Evolutionary conservation across 1,140 invertebrate species (phyloP).

Genomic region (Brachionus angularis): DNA sequence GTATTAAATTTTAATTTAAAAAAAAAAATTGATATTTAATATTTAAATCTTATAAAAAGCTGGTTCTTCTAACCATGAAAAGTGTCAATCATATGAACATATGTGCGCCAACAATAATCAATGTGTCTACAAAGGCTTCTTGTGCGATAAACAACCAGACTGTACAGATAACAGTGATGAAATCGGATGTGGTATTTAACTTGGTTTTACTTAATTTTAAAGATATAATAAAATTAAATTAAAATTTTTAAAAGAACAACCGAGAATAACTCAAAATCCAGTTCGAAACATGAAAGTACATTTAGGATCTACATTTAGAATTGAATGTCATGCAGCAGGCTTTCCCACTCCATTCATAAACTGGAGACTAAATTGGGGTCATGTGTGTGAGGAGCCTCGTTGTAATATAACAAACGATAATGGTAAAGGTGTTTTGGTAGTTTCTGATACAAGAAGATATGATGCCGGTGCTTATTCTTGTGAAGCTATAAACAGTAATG

Average conservation of each 20-base stretch:
- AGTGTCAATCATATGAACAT: constrained; percentile 76
- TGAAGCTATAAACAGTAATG: constrained; percentile 83
- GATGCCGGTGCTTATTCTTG: constrained; percentile 96
- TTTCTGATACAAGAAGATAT: constrained; percentile 65
- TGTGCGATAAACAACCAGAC: constrained; percentile 83
- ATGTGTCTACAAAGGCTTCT: constrained; percentile 86
- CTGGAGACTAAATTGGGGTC: constrained; percentile 95
- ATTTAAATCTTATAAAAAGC: constrained; percentile 21
- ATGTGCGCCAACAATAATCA: constrained; percentile 68
- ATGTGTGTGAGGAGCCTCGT: constrained; percentile 74
- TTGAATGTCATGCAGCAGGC: constrained; percentile 80
- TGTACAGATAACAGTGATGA: constrained; percentile 85
- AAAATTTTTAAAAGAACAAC: constrained; percentile 55
- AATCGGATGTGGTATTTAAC: constrained; percentile 81
- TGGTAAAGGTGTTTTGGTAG: constrained; percentile 70
- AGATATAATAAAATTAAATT: not conserved
- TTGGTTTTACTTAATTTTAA: not conserved
- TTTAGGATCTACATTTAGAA: constrained; percentile 68
- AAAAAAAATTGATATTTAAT: not conserved
- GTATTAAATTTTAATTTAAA: constrained; percentile 19
- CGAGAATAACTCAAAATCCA: constrained; percentile 67
- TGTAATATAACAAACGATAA: constrained; percentile 43
- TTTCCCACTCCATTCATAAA: constrained; percentile 82
- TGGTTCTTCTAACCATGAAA: constrained; percentile 59
- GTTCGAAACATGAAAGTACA: constrained; percentile 65